Base-by-base conservation (phyloP, 2,113 vertebrate genomes). In the Seriola rivoliana region DNA sequence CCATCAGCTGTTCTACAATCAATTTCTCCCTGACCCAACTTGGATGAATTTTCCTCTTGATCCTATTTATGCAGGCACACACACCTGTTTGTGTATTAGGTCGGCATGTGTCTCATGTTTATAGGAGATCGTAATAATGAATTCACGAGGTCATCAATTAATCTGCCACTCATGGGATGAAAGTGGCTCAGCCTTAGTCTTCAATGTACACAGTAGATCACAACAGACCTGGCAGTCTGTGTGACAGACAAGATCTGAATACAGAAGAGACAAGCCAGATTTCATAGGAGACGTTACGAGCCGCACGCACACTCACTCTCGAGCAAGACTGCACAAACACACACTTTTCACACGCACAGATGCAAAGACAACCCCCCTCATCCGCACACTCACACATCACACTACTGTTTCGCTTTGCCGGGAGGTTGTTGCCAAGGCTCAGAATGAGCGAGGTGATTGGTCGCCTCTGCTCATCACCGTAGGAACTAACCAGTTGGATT, bases 361-460 rank as follows among this genome's bases (percentile, higher is more conserved):
- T 76, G 75, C 75, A 85, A 69, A 82, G 54, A 81, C 84, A 81
- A 52, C 69, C 57, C 52, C 29, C 17, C 17, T 29, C 59, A 72
- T 17, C 23, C 81, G 64, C 75, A 82, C 82, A 54, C 75, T 16
- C 82, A 67, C 68, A 85, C 87, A 82, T 73, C 91, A 85, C 85
- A 84, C 85, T 62, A 77, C 82, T 71, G 82, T 87, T 88, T 90
- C 52, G 65, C 86, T 88, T 90, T 90, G 90, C 91, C 42, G 87
- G 75, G 83, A 91, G 92, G 94, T 93, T 95, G 94, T 95, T 95
- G 94, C 95, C 95, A 95, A 92, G 95, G 94, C 94, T 95, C 93
- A 78, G 87, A 91, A 78, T 78, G 89, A 90, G 89, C 80, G 23
- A 91, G 86, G 75, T 88, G 94, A 95, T 95, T 95, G 94, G 94